A percentile compares a stretch with the other conserved stretches of the same genome.
These are phyloP conservation scores for Crotalus horridus DNA, from an alignment of 2,113 vertebrate species.

Conservation along the genomic window DNA sequence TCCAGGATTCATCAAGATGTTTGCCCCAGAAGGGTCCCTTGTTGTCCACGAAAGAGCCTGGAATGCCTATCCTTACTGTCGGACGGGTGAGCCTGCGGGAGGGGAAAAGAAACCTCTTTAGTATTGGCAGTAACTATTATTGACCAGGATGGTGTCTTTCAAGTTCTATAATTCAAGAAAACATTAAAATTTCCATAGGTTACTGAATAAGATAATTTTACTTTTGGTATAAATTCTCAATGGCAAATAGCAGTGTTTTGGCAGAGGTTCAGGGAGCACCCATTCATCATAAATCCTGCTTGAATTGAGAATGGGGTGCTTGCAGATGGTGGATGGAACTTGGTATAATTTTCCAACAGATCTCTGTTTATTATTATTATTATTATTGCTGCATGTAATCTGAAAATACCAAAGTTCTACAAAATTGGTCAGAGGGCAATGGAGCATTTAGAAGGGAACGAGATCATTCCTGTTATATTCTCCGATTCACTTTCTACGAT, in stretches of 20 bases:
- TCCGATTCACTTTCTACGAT: neutral
- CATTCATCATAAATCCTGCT: neutral
- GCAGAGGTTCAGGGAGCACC: neutral
- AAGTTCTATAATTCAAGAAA: neutral
- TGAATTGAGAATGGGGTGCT: no score
- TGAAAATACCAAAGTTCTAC: neutral
- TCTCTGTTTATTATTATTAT: neutral
- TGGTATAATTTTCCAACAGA: neutral
- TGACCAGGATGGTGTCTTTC: neutral
- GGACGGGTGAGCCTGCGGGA: slow-evolving; percentile 54
- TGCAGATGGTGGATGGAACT: neutral
- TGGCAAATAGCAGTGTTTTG: neutral
- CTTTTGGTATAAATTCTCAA: neutral
- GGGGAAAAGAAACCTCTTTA: no score
- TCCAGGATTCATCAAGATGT: slow-evolving; percentile 61
- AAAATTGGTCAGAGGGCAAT: neutral
- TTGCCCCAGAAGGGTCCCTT: slow-evolving; percentile 63
- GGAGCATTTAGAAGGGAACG: neutral
- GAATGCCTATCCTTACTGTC: slow-evolving; percentile 63
- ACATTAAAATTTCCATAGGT: neutral
- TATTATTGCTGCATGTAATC: neutral
- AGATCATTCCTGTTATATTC: neutral
- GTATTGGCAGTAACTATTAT: neutral
- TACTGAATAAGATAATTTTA: neutral
- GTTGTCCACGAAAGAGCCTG: slow-evolving; percentile 67